These are phyloP conservation scores for Centropristis striata DNA, from an alignment of 2,113 vertebrate genomes.

Conservation along the genomic window DNA sequence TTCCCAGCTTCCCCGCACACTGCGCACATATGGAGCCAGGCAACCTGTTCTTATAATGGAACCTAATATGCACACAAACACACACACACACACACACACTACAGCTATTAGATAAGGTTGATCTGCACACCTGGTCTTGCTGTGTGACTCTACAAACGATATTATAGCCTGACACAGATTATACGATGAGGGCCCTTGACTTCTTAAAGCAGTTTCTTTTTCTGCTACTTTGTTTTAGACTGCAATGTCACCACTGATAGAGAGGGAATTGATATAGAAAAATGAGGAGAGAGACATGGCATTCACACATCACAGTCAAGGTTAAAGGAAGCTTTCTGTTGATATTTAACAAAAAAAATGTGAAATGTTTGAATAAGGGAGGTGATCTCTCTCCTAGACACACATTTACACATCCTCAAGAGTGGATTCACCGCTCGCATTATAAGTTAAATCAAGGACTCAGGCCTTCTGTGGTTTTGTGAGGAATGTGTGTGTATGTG, in stretches of 20 bases:
- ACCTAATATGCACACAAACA: slow-evolving; percentile 78
- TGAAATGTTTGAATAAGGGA: not conserved
- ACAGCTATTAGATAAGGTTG: slow-evolving; percentile 80
- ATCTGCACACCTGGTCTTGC: slow-evolving; percentile 82
- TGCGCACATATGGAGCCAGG: slow-evolving; percentile 81
- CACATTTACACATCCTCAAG: slow-evolving; percentile 9
- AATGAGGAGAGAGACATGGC: not conserved
- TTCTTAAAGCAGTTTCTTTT: slow-evolving; percentile 49
- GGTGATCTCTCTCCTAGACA: not conserved
- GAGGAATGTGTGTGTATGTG: not conserved
- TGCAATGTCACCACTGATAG: slow-evolving; percentile 33
- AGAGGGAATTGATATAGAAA: slow-evolving; percentile 15
- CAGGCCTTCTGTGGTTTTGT: slow-evolving; percentile 2
- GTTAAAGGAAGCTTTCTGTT: slow-evolving; percentile 31
- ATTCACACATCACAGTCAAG: slow-evolving; percentile 31
- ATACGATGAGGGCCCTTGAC: slow-evolving; percentile 50
- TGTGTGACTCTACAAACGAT: slow-evolving; percentile 70
- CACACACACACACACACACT: slow-evolving; percentile 43
- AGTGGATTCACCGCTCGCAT: not conserved
- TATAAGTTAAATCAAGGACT: slow-evolving; percentile 11
- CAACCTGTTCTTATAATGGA: slow-evolving; percentile 84
- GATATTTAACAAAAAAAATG: slow-evolving; percentile 13
- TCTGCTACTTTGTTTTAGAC: slow-evolving; percentile 33
- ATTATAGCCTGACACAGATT: slow-evolving; percentile 54
- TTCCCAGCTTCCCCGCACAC: slow-evolving; percentile 84